phyloP scores from a whole-genome alignment of 1,140 invertebrate species.

The Teleogryllus occipitalis region DNA sequence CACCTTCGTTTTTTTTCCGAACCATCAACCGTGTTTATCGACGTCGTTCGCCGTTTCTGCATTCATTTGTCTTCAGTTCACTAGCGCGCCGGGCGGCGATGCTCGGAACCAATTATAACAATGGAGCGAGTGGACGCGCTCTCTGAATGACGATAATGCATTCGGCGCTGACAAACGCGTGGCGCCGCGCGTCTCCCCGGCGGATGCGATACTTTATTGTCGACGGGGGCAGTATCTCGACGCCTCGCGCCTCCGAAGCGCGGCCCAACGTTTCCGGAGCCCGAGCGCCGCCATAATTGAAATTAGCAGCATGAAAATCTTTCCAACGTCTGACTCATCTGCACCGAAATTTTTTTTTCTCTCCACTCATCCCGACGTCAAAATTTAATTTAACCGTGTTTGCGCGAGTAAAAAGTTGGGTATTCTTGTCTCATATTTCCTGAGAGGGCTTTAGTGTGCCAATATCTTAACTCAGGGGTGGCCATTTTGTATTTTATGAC shows the following conservation, averaged over 20 bases:
- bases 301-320: background rate
- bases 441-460: background rate
- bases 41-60: background rate
- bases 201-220: background rate
- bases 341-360: background rate
- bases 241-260: background rate
- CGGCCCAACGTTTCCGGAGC: too few relatives aligned
- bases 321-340: constrained; percentile 1
- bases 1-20: background rate
- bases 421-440: background rate
- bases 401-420: background rate
- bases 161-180: background rate
- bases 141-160: background rate
- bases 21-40: background rate
- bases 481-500: too few relatives aligned
- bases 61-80: background rate
- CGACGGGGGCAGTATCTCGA: background rate
- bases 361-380: background rate
- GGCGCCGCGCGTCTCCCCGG: background rate
- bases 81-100: background rate
- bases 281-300: background rate
- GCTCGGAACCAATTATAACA: background rate
- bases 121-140: background rate
- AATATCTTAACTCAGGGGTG: background rate
- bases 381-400: background rate